Conservation (phyloP, 1,140 invertebrate genomes). For the Frieseomelitta varia region DNA sequence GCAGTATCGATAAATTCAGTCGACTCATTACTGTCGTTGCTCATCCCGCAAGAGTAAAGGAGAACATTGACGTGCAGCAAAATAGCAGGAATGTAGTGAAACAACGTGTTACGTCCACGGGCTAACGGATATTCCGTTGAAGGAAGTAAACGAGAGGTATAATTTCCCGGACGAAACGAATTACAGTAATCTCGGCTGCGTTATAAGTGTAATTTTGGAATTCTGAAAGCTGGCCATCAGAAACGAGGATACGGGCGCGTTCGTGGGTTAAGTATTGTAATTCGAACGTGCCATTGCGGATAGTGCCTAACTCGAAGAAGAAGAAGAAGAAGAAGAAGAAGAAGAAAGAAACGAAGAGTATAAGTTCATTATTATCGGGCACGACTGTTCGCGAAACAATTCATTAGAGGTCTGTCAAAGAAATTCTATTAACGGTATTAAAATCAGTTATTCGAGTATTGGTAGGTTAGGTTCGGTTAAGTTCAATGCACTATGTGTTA, state of each 20-base stretch:
- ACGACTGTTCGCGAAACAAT: neutral
- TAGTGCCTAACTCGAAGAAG: neutral
- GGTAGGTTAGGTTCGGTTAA: no score
- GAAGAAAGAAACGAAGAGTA: neutral
- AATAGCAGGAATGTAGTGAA: neutral
- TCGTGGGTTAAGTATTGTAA: conserved; percentile 11
- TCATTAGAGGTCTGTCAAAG: neutral
- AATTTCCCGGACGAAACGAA: conserved; percentile 38
- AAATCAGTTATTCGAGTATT: no score
- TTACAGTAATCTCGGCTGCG: conserved; percentile 20
- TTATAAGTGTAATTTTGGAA: conserved; percentile 29
- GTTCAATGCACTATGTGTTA: no score
- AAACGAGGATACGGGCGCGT: conserved; percentile 8
- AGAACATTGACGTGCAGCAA: neutral
- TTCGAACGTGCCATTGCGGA: neutral
- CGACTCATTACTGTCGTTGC: neutral
- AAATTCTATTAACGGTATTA: neutral
- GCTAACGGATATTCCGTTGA: conserved; percentile 29
- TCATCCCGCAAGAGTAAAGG: no score
- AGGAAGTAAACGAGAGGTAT: conserved; percentile 39
- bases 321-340: neutral
- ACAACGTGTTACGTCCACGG: neutral
- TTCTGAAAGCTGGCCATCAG: conserved; percentile 21
- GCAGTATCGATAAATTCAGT: neutral
- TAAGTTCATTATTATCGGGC: neutral